Conservation (phyloP, 2,113 vertebrate species). For the Callopanchax toddi region DNA sequence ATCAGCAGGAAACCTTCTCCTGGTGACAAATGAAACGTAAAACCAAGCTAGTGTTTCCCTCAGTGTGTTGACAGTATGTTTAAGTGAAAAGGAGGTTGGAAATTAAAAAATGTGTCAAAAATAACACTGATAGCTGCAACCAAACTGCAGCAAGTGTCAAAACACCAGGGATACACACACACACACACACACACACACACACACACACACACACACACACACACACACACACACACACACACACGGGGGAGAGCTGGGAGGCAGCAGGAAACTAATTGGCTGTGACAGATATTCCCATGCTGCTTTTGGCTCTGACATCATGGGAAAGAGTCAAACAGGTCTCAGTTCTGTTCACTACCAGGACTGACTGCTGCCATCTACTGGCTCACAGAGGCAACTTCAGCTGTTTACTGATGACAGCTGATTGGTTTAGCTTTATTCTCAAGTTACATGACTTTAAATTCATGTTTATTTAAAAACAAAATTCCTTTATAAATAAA, state of each 20-base stretch:
- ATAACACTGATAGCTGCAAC: constrained; percentile 15
- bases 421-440: no score
- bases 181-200: constrained; percentile 1
- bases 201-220: not conserved
- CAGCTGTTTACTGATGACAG: no score
- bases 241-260: constrained; percentile 2
- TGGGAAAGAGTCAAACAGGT: constrained; percentile 33
- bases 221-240: not conserved
- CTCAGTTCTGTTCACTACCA: not conserved
- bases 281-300: constrained; percentile 51
- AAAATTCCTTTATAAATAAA: no score
- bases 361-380: constrained; percentile 65
- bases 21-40: no score
- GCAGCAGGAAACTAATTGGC: constrained; percentile 38
- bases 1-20: not conserved
- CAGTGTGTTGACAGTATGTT: not conserved
- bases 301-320: constrained; percentile 50
- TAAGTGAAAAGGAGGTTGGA: not conserved
- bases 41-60: not conserved
- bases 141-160: constrained; percentile 25
- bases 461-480: no score
- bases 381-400: constrained; percentile 31
- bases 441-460: no score
- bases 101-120: constrained; percentile 1
- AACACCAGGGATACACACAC: not conserved